Evolutionary conservation across 2,113 vertebrate species (phyloP), one percentile per base, ranked within the genome.

Genomic region (Cyanoliseus patagonus): DNA sequence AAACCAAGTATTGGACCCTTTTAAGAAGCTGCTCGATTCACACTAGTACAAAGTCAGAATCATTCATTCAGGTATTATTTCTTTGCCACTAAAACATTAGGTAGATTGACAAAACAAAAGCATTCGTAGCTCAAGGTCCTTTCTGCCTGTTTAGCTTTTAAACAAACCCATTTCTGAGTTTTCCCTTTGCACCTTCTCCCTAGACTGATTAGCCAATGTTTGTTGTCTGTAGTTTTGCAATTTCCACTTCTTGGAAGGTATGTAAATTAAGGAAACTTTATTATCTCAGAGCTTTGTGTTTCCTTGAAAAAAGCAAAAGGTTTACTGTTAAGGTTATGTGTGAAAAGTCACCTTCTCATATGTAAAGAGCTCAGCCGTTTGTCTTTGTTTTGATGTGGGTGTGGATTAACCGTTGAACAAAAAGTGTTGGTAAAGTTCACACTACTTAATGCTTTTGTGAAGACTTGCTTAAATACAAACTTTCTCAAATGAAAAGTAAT

Each of bases 361-460:
- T 97, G 94, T 77, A 96, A 96, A 96, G 81, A 88, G 53, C 82
- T 95, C 75, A 83, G 89, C 84, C 39, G 59, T 41, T 84, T 88
- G 70, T 80, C 94, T 95, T 97, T 96, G 95, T 96, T 96, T 94
- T 94, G 95, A 95, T 88, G 84, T 96, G 94, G 91, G 83, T 93
- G 93, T 91, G 94, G 74, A 85, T 90, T 83, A 84, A 81, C 74
- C 15, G 3, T 92, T 95, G 89, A 89, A 93, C 94, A 92, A 44
- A 94, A 97, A 96, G 31, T 51, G 66, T 53, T 88, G 69, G 84
- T 80, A 95, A 92, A 95, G 91, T 96, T 97, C 86, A 96, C 72
- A 68, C 81, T 91, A 47, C 31, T 91, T 61, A 91, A 72, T 55
- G 62, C 69, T 94, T 95, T 86, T 72, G 47, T 88, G 90, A 96